Evolutionary conservation across 2,113 vertebrate genomes (phyloP), one percentile per base, ranked within the genome.

Genomic region (Nyctereutes procyonoides): DNA sequence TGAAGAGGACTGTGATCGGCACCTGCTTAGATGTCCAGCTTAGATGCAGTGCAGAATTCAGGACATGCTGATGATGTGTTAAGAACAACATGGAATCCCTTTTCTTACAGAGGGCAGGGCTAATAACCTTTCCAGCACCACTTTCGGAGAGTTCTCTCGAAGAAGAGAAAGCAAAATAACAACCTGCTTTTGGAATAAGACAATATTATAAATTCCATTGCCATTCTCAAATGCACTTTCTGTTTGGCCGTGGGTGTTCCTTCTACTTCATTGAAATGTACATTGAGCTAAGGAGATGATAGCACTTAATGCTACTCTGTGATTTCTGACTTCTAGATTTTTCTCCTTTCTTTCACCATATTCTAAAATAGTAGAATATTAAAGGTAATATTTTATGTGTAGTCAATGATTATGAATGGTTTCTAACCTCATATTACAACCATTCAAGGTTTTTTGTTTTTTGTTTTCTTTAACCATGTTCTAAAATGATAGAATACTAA

Each of bases 241-340:
- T 89, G 80, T 80, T 93, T 93, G 62, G 67, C 32, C 30, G 88
- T 3, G 38, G 22, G 26, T 73, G 8, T 90, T 71, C 65, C 53
- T 96, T 92, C 74, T 86, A 58, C 20, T 93, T 85, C 43, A 90
- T 28, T 58, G n/a, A 88, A 96, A 63, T 51, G 43, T 69, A 71
- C 24, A 53, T 19, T 43, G 76, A 94, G 63, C 35, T 92, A 60
- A 22, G 60, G 76, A 95, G 43, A 35, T 63, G 8, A 43, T 38
- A 51, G 22, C 67, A 30, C 90, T 89, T 43, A 92, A 32, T 86
- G 38, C 15, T 82, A n/a, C 30, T 88, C 10, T 93, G 15, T 89
- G 93, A 79, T 92, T 93, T 74, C 69, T 77, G 56, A 88, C 60
- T 58, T 88, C 73, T 86, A 3, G n/a, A 56, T 60, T 65, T 89